Conservation (phyloP, 1,140 invertebrate species). For the Conus ventricosus region DNA sequence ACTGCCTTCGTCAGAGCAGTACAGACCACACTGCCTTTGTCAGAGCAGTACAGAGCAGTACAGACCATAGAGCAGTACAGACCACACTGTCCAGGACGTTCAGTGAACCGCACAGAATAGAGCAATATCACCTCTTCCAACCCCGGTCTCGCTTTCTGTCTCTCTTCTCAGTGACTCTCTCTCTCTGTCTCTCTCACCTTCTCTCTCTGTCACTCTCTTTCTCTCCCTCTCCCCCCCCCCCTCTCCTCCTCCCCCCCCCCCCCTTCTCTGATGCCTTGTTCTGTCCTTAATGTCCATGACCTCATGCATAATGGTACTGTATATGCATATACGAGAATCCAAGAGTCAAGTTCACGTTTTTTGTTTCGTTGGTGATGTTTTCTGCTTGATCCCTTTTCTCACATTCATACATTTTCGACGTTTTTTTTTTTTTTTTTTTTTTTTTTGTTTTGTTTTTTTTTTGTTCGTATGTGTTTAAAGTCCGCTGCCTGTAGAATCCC, state of each 20-base stretch:
- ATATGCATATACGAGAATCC: too few species aligned
- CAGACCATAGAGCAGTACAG: too few species aligned
- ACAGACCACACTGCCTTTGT: too few species aligned
- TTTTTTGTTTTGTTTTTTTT: background rate
- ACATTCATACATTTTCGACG: too few species aligned
- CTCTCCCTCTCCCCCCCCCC: background rate
- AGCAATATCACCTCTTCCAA: too few species aligned
- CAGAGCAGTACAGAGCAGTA: too few species aligned
- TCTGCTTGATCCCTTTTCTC: background rate
- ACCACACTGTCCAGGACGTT: too few species aligned
- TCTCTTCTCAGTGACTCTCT: background rate
- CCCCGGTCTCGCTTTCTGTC: background rate
- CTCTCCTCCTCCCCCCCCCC: background rate
- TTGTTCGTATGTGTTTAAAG: background rate
- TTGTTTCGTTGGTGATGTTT: background rate
- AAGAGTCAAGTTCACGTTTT: background rate
- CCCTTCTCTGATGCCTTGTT: background rate
- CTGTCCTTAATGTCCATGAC: background rate
- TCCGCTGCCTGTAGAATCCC: background rate
- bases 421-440: background rate
- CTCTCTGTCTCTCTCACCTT: constrained; percentile 9
- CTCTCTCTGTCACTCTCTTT: background rate
- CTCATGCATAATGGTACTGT: too few species aligned
- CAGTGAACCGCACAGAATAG: too few species aligned
- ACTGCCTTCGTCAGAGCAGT: too few species aligned